Percentiles rank a stretch among this genome's conserved stretches.
Evolutionary conservation across 2,888 invertebrate species (phyloP).

Genomic region (Odontomyia ornata): DNA sequence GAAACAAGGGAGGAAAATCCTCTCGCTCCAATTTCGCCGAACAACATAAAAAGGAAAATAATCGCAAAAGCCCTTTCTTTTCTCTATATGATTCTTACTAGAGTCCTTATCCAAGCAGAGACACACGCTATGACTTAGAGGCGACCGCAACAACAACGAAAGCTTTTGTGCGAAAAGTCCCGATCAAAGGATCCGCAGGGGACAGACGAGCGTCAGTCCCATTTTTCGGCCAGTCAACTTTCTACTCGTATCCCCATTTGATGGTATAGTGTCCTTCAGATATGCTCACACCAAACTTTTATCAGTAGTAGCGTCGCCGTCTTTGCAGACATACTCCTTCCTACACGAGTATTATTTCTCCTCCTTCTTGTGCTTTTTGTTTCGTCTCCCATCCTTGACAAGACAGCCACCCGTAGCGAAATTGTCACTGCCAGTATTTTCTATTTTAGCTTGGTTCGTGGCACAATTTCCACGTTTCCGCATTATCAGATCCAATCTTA

Average conservation of each 20-base stretch:
- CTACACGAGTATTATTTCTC: neutral
- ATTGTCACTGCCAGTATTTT: neutral
- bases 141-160: neutral
- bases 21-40: neutral
- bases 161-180: too few relatives aligned
- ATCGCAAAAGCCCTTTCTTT: too few relatives aligned
- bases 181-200: neutral
- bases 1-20: neutral
- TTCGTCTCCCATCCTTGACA: neutral
- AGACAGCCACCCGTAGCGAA: neutral
- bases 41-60: neutral
- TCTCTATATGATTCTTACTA: too few relatives aligned
- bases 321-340: slow-evolving; percentile 28
- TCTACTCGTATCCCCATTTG: neutral
- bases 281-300: neutral
- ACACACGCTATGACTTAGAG: slow-evolving; percentile 25
- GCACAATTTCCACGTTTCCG: slow-evolving; percentile 9
- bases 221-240: slow-evolving; percentile 40
- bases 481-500: neutral
- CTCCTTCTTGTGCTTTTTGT: neutral
- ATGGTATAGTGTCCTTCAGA: slow-evolving; percentile 30
- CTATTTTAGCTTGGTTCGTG: slow-evolving; percentile 14
- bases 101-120: neutral
- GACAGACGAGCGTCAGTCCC: slow-evolving; percentile 2
- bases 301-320: slow-evolving; percentile 27